Conservation (phyloP, 2,888 invertebrate species). For the Gari tellinella region DNA sequence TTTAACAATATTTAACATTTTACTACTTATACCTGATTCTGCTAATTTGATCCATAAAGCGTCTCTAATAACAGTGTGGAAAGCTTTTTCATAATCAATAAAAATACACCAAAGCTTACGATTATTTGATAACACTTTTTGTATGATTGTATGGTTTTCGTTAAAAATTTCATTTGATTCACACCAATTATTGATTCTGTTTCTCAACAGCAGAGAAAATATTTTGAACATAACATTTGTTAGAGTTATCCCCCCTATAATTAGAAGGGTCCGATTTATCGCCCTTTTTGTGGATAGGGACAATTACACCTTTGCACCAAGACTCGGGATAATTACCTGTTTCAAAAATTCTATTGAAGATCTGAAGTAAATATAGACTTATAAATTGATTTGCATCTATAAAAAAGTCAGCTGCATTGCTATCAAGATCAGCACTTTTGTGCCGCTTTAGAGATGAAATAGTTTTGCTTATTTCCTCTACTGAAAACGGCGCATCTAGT, state of each 20-base stretch:
- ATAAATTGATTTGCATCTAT: background rate
- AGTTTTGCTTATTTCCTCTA: too few relatives aligned
- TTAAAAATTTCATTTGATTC: slow-evolving; percentile 11
- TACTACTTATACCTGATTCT: slow-evolving; percentile 31
- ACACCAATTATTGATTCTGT: slow-evolving; percentile 17
- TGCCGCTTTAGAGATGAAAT: slow-evolving; percentile 1
- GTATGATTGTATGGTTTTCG: slow-evolving; percentile 28
- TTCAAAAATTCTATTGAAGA: slow-evolving; percentile 6
- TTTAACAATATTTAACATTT: slow-evolving; percentile 31
- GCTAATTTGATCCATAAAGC: slow-evolving; percentile 30
- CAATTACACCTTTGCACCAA: slow-evolving; percentile 6
- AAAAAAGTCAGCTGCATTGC: background rate
- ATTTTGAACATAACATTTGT: slow-evolving; percentile 17
- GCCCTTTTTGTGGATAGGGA: slow-evolving; percentile 9
- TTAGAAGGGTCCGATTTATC: slow-evolving; percentile 16
- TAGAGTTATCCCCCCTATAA: slow-evolving; percentile 27
- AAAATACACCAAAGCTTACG: slow-evolving; percentile 32
- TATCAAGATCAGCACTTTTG: slow-evolving; percentile 6
- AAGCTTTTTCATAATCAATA: slow-evolving; percentile 32
- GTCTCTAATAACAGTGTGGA: slow-evolving; percentile 26
- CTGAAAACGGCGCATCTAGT: background rate
- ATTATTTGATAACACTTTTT: slow-evolving; percentile 15
- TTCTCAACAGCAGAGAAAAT: slow-evolving; percentile 16
- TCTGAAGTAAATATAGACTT: background rate
- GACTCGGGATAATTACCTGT: background rate